Conservation (phyloP, 2,113 vertebrate genomes). For the Spea bombifrons region DNA sequence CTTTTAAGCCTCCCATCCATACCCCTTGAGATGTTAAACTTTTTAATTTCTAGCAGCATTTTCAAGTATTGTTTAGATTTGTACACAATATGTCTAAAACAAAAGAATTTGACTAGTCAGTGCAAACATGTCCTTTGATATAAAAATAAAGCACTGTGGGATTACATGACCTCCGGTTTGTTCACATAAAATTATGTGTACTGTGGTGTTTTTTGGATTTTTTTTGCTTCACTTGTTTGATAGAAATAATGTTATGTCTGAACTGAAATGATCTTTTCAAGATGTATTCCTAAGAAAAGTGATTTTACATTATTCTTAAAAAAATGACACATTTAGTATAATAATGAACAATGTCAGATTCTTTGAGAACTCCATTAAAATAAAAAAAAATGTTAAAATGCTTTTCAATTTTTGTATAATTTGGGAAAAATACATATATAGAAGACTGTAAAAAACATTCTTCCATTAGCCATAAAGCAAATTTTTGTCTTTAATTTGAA, state of each 20-base stretch:
- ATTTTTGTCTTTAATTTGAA: background rate
- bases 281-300: background rate
- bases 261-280: constrained; percentile 16
- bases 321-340: constrained; percentile 31
- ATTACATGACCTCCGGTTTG: no score
- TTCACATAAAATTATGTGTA: background rate
- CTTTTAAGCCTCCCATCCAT: no score
- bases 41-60: no score
- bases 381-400: constrained; percentile 35
- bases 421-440: constrained; percentile 34
- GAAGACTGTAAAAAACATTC: constrained; percentile 31
- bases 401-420: constrained; percentile 30
- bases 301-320: constrained; percentile 8
- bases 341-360: constrained; percentile 27
- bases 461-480: constrained; percentile 27
- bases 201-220: background rate
- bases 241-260: background rate
- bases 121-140: no score
- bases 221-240: constrained; percentile 7
- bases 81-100: no score
- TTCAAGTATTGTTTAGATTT: no score
- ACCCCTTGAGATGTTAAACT: no score
- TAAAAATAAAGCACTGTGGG: no score
- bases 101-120: no score
- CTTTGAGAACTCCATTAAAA: constrained; percentile 32